A percentile compares a stretch with the other conserved stretches of the same genome.
Conservation (phyloP, 2,797 vertebrate species). For the Neosalanx taihuensis region DNA sequence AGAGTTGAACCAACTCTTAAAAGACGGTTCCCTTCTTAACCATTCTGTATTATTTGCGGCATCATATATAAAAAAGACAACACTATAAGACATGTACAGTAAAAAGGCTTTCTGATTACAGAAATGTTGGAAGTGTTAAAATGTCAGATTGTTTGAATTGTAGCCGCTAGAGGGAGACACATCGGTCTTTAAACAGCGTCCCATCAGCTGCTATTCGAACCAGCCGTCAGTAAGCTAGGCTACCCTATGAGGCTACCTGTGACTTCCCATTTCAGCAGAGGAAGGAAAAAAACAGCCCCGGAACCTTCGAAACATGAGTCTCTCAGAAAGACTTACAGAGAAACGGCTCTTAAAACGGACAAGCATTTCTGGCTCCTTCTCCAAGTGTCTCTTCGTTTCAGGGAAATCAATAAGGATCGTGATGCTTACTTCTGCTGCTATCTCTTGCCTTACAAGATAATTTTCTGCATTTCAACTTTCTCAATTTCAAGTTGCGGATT, state of each 20-base stretch:
- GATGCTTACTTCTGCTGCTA: constrained; percentile 56
- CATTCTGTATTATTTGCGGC: background rate
- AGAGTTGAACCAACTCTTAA: background rate
- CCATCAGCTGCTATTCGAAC: constrained; percentile 74
- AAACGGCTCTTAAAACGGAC: constrained; percentile 68
- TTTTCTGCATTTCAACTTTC: constrained; percentile 68
- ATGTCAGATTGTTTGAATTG: constrained; percentile 68
- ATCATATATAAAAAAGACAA: background rate
- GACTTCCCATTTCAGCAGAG: constrained; percentile 71
- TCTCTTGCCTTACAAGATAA: constrained; percentile 54
- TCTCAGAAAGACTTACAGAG: constrained; percentile 73
- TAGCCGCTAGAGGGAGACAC: constrained; percentile 80
- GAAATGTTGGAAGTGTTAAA: constrained; percentile 33
- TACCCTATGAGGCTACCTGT: constrained; percentile 76
- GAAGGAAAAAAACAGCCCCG: constrained; percentile 55
- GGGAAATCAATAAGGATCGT: constrained; percentile 72
- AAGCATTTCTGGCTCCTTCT: constrained; percentile 55
- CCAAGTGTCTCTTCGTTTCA: constrained; percentile 62
- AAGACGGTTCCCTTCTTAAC: background rate
- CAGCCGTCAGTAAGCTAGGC: constrained; percentile 67
- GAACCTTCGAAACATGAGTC: constrained; percentile 73
- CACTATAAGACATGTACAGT: background rate
- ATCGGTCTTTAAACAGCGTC: constrained; percentile 71
- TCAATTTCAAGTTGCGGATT: constrained; percentile 57
- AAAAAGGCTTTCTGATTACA: constrained; percentile 25